phyloP scores from a whole-genome alignment of 2,113 vertebrate species.

The Glaucomys volans region DNA sequence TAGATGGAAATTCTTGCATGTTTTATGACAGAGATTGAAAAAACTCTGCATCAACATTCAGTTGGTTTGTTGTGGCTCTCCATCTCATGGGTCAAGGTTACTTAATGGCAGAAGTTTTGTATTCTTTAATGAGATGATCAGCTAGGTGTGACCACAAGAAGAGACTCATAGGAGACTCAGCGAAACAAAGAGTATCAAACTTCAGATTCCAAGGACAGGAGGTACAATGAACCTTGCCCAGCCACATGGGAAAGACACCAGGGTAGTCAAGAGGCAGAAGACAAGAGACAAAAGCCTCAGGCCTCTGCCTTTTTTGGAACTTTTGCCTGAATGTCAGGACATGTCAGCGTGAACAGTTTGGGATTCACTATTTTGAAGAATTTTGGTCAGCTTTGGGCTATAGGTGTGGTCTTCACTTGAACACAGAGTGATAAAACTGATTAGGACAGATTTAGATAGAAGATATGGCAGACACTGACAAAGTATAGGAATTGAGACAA shows the following conservation, averaged over 20 bases:
- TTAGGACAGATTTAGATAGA: not conserved
- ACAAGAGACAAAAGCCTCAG: not conserved
- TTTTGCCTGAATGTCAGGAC: not conserved
- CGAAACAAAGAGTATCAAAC: not conserved
- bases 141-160: no score
- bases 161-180: not conserved
- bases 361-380: not conserved
- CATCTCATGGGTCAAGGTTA: not conserved
- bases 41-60: not conserved
- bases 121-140: not conserved
- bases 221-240: fast-evolving
- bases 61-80: not conserved
- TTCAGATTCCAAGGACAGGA: not conserved
- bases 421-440: not conserved
- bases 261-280: not conserved
- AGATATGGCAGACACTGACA: not conserved
- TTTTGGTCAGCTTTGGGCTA: not conserved
- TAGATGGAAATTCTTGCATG: not conserved
- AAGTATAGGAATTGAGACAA: not conserved
- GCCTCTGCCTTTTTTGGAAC: not conserved
- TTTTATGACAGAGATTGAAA: not conserved
- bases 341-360: no score
- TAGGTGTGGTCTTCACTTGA: not conserved
- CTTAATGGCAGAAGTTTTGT: not conserved
- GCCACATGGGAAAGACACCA: not conserved